Conservation (phyloP, 2,888 invertebrate genomes). For the Pseudococcus viburni region DNA sequence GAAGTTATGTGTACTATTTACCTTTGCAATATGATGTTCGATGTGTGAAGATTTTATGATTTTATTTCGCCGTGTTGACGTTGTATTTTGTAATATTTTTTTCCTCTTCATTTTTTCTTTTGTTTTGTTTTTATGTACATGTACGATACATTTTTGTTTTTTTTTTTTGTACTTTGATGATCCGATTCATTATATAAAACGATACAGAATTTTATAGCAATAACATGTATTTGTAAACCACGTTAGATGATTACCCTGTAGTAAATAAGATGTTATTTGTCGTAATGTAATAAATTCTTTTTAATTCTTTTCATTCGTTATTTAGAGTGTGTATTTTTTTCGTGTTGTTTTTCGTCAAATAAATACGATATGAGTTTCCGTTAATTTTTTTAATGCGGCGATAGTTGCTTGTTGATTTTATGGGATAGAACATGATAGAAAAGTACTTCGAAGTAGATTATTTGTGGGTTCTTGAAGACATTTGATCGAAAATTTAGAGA, state of each 20-base stretch:
- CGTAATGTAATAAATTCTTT: slow-evolving; percentile 64
- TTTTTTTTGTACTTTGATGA: slow-evolving; percentile 45
- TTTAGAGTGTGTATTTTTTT: slow-evolving; percentile 47
- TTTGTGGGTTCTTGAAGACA: too few relatives aligned
- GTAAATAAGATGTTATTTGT: slow-evolving; percentile 63
- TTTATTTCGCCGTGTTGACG: slow-evolving; percentile 34
- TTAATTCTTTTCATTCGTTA: slow-evolving; percentile 63
- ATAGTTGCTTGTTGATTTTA: not conserved
- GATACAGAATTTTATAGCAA: slow-evolving; percentile 62
- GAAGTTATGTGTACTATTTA: not conserved
- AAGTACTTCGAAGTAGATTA: too few relatives aligned
- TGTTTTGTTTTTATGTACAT: slow-evolving; percentile 47
- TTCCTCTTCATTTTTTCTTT: slow-evolving; percentile 35
- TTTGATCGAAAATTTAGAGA: too few relatives aligned
- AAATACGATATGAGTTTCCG: not conserved
- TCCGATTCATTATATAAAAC: slow-evolving; percentile 60
- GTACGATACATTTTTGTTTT: not conserved
- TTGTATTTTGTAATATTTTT: slow-evolving; percentile 47
- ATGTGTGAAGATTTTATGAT: not conserved
- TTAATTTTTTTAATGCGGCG: not conserved
- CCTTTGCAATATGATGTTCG: not conserved
- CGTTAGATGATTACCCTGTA: slow-evolving; percentile 62
- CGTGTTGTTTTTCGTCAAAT: not conserved
- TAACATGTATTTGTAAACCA: slow-evolving; percentile 64
- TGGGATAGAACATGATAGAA: too few relatives aligned